phyloP scores from a whole-genome alignment of 2,888 invertebrate genomes.

The Amorpha juglandis region DNA sequence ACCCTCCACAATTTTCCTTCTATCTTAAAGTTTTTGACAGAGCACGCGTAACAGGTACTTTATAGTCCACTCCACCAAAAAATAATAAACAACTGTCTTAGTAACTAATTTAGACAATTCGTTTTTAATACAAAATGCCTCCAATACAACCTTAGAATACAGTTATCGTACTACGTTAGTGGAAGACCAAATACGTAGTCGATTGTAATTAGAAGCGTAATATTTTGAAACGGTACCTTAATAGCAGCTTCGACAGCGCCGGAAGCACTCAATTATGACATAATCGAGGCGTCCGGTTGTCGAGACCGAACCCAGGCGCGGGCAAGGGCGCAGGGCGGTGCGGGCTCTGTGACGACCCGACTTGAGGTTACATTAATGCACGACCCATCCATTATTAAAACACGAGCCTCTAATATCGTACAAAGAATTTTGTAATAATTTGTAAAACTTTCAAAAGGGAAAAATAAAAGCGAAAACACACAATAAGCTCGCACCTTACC shows the following conservation, averaged over 20 bases:
- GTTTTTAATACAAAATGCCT: too few relatives aligned
- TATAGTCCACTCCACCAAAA: too few relatives aligned
- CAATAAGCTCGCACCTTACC: constrained; percentile 35
- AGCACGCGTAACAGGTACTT: too few relatives aligned
- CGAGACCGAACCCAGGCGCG: constrained; percentile 32
- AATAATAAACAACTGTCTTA: too few relatives aligned
- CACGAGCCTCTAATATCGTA: constrained; percentile 38
- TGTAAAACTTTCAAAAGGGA: constrained; percentile 46
- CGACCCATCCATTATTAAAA: constrained; percentile 59
- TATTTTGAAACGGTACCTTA: constrained; percentile 43
- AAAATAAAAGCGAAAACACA: constrained; percentile 46
- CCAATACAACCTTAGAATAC: too few relatives aligned
- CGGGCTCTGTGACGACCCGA: constrained; percentile 26
- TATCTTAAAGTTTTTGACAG: too few relatives aligned
- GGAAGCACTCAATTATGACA: constrained; percentile 75
- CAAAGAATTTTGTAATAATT: constrained; percentile 39
- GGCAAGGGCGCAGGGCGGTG: constrained; percentile 13
- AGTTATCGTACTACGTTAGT: too few relatives aligned
- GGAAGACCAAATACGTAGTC: background rate
- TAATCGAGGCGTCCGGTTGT: constrained; percentile 62
- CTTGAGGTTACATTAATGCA: constrained; percentile 49
- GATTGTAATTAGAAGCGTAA: background rate
- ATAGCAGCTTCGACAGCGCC: constrained; percentile 57
- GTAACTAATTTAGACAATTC: too few relatives aligned
- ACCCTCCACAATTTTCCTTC: too few relatives aligned